Conservation (phyloP, 2,797 vertebrate genomes). For the Rhinophrynus dorsalis region DNA sequence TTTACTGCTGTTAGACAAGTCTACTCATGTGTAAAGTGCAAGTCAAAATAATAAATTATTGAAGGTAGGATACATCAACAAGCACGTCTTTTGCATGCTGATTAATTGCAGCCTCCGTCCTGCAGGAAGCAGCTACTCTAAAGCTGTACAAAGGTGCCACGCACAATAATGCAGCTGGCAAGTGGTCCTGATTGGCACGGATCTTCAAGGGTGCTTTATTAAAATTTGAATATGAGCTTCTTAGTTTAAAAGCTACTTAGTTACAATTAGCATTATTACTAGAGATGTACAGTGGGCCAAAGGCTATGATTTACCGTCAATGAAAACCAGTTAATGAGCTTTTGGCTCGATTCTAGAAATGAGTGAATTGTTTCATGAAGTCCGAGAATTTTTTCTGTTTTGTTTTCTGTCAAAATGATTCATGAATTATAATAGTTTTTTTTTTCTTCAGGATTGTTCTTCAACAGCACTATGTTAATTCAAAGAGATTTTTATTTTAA, state of each 20-base stretch:
- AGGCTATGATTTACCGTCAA: no score
- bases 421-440: no score
- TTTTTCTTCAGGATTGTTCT: no score
- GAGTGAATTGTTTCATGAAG: no score
- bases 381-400: no score
- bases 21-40: conserved; percentile 67
- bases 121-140: neutral
- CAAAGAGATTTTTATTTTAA: no score
- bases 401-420: no score
- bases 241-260: neutral
- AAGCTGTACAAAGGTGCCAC: conserved; percentile 1
- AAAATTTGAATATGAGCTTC: neutral
- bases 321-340: no score
- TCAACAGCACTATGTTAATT: no score
- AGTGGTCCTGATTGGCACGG: conserved; percentile 13
- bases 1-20: conserved; percentile 78
- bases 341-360: no score
- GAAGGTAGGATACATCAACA: conserved; percentile 61
- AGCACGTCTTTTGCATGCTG: conserved; percentile 57
- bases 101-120: conserved; percentile 59
- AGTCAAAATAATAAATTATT: conserved; percentile 79
- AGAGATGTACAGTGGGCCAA: no score
- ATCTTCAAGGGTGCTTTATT: neutral
- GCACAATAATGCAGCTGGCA: conserved; percentile 29
- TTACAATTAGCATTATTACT: no score